Evolutionary conservation across 2,113 vertebrate species (phyloP).

Genomic region (Pteronura brasiliensis): DNA sequence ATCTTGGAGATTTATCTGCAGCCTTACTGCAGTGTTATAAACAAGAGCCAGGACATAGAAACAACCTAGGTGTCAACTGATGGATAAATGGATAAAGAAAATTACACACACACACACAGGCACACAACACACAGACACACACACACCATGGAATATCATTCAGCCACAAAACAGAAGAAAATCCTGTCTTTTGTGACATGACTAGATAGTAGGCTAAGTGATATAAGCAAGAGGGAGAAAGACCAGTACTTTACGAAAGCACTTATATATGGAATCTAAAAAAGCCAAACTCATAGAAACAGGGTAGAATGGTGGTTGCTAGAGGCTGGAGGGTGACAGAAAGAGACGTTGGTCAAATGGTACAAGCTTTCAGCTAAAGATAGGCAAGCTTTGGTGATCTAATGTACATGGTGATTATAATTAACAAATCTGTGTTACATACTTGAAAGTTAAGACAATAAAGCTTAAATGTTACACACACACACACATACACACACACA

Average conservation of each 20-base stretch:
- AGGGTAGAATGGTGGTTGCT: neutral
- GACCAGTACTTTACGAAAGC: neutral
- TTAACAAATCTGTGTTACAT: neutral
- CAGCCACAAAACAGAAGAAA: neutral
- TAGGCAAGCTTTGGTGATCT: neutral
- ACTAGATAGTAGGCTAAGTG: neutral
- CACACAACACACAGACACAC: neutral
- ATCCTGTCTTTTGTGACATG: neutral
- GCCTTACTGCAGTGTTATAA: neutral
- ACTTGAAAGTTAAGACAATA: neutral
- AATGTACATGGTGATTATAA: neutral
- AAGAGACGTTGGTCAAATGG: neutral
- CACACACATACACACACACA: neutral
- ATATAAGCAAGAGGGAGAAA: neutral
- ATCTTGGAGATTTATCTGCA: neutral
- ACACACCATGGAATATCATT: neutral
- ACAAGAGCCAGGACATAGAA: neutral
- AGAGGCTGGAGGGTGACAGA: neutral
- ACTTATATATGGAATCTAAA: neutral
- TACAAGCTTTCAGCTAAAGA: neutral
- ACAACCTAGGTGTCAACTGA: neutral
- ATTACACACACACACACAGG: neutral
- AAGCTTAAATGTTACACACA: neutral
- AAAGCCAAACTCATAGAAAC: neutral
- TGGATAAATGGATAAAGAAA: neutral